These are phyloP conservation scores for Synergus laeviventris DNA, from an alignment of 2,888 invertebrate species.

Conservation along the genomic window DNA sequence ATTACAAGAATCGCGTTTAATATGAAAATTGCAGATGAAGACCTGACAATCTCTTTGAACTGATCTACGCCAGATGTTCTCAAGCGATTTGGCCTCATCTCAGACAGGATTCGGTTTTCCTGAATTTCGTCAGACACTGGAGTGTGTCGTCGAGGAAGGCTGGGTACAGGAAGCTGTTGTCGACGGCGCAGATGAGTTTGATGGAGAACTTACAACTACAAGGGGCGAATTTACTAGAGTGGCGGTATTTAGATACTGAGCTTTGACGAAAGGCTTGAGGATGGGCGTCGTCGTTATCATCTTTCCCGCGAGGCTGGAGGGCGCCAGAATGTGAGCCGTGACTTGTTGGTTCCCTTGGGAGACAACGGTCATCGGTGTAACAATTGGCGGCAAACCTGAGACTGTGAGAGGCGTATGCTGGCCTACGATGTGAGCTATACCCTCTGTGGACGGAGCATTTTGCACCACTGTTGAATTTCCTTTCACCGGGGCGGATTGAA, in stretches of 20 bases:
- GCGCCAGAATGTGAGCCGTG: conserved; percentile 81
- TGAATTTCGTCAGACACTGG: conserved; percentile 72
- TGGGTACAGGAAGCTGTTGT: conserved; percentile 68
- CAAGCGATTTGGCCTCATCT: conserved; percentile 57
- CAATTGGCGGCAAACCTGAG: conserved; percentile 80
- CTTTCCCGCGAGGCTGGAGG: conserved; percentile 82
- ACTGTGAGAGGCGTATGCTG: conserved; percentile 73
- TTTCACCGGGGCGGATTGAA: conserved; percentile 71
- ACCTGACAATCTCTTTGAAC: conserved; percentile 38
- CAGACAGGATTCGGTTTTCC: conserved; percentile 64
- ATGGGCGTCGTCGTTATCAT: conserved; percentile 78
- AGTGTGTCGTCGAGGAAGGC: conserved; percentile 64
- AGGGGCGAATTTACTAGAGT: conserved; percentile 84
- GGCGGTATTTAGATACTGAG: conserved; percentile 82
- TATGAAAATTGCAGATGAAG: conserved; percentile 39
- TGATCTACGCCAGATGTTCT: conserved; percentile 45
- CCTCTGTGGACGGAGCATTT: conserved; percentile 70
- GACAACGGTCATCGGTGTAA: conserved; percentile 79
- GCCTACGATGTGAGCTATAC: conserved; percentile 75
- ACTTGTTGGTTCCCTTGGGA: conserved; percentile 79
- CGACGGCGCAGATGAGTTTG: conserved; percentile 65
- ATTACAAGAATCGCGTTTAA: conserved; percentile 35
- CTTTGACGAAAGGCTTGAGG: conserved; percentile 81
- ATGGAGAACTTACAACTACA: conserved; percentile 80
- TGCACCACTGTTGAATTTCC: conserved; percentile 69